These are phyloP conservation scores for Tetramorium parvispinum DNA, from an alignment of 1,140 invertebrate genomes.

Conservation along the genomic window DNA sequence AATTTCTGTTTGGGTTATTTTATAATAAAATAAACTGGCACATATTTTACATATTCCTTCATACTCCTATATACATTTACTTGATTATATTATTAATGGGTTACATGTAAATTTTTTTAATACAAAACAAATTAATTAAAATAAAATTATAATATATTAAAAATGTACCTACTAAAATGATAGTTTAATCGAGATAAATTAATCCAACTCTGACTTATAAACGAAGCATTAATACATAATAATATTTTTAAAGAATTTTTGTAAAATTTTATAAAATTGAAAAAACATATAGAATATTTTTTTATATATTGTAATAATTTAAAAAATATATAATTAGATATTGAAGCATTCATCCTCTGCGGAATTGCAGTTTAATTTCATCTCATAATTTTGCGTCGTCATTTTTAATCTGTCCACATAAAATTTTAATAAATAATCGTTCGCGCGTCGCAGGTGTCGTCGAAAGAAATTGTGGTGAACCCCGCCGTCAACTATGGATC, in stretches of 20 bases:
- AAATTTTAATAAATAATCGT: conserved; percentile 38
- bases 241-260: not conserved
- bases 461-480: conserved; percentile 52
- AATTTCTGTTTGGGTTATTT: not conserved
- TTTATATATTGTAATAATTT: not conserved
- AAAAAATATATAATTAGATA: not conserved
- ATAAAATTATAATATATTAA: not conserved
- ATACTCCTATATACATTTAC: not conserved
- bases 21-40: not conserved
- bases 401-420: not conserved
- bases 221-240: not conserved
- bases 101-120: not conserved
- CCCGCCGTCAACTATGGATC: conserved; percentile 38
- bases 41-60: not conserved
- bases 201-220: not conserved
- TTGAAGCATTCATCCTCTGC: not conserved
- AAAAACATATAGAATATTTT: not conserved
- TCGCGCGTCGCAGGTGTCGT: conserved; percentile 43
- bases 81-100: not conserved
- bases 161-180: not conserved
- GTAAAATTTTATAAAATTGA: not conserved
- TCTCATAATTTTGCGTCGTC: not conserved
- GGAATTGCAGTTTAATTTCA: not conserved
- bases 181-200: not conserved
- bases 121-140: not conserved